Conservation (phyloP, 1,140 invertebrate species). For the Micrasema longulum region DNA sequence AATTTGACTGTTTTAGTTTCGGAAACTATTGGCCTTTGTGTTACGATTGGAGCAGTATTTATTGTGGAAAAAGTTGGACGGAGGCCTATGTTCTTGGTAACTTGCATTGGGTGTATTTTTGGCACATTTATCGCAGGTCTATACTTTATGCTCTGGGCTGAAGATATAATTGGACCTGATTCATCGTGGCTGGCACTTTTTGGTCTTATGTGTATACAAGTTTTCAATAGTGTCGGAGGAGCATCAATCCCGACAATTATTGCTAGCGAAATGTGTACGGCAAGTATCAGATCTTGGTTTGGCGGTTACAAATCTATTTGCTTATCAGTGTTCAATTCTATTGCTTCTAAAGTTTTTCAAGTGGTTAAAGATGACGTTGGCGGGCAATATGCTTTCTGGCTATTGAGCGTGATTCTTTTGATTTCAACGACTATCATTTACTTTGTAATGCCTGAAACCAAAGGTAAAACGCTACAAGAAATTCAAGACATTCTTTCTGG, state of each 20-base stretch:
- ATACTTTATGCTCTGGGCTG: conserved; percentile 22
- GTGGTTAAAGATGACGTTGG: conserved; percentile 18
- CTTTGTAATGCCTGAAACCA: conserved; percentile 23
- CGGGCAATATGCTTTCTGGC: conserved; percentile 19
- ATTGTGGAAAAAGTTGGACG: conserved; percentile 9
- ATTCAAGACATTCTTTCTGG: conserved; percentile 30
- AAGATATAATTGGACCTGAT: not conserved
- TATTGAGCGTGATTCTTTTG: not conserved
- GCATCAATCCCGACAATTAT: conserved; percentile 10
- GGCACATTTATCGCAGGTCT: conserved; percentile 9
- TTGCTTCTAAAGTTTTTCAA: conserved; percentile 23
- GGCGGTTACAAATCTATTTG: conserved; percentile 19
- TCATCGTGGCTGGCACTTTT: conserved; percentile 7
- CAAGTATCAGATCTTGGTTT: not conserved
- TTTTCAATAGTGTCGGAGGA: conserved; percentile 11
- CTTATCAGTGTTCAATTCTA: conserved; percentile 9
- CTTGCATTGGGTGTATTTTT: not conserved
- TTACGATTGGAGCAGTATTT: not conserved
- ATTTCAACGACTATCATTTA: not conserved
- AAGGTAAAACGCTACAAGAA: conserved; percentile 27
- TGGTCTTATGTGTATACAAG: not conserved
- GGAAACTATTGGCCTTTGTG: conserved; percentile 2
- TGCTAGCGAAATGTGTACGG: conserved; percentile 53
- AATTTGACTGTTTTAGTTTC: conserved; percentile 18
- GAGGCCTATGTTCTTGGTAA: not conserved